These are phyloP conservation scores for Nannoperca australis DNA, from an alignment of 2,797 vertebrate genomes.

Conservation along the genomic window DNA sequence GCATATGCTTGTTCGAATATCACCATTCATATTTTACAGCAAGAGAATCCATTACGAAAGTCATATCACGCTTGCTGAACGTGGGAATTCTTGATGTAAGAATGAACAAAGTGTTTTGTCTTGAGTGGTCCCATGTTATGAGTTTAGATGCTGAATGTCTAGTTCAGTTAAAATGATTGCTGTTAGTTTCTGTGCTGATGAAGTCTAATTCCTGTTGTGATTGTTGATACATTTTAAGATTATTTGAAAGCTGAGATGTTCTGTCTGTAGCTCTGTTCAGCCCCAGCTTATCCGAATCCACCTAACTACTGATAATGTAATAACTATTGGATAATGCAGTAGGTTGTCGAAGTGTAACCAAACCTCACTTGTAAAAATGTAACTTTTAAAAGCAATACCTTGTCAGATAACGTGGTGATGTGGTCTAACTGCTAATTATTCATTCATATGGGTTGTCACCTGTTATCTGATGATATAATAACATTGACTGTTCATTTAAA, in stretches of 20 bases:
- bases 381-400: constrained; percentile 24
- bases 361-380: constrained; percentile 15
- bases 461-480: constrained; percentile 19
- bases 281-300: constrained; percentile 25
- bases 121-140: constrained; percentile 29
- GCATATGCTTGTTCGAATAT: constrained; percentile 25
- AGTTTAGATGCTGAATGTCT: constrained; percentile 27
- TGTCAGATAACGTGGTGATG: constrained; percentile 4
- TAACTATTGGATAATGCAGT: constrained; percentile 29
- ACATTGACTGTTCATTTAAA: constrained; percentile 18
- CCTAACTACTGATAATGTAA: constrained; percentile 40
- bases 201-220: constrained; percentile 16
- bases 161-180: constrained; percentile 4
- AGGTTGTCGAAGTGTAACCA: constrained; percentile 36
- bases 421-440: constrained; percentile 35
- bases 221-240: not conserved
- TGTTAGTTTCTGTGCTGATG: constrained; percentile 18
- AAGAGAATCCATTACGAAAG: constrained; percentile 31
- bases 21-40: constrained; percentile 49
- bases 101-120: constrained; percentile 26
- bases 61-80: constrained; percentile 31
- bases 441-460: constrained; percentile 19
- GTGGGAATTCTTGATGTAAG: constrained; percentile 1
- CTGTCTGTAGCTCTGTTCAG: constrained; percentile 7
- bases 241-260: constrained; percentile 8